Conservation (phyloP, 2,797 vertebrate genomes). For the Ataeniobius toweri region DNA sequence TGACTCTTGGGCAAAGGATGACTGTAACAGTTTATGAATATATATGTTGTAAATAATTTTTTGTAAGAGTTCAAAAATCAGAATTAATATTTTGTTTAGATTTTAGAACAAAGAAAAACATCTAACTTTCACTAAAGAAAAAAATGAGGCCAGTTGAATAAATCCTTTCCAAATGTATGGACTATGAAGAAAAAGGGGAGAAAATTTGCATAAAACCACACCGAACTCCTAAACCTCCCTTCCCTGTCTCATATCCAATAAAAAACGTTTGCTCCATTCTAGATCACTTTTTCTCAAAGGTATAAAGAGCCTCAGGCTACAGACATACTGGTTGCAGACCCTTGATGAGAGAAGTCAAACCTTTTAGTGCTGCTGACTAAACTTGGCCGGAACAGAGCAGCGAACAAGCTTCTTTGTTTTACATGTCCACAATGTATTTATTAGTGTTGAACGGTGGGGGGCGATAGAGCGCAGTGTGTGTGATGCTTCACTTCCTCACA, state of each 20-base stretch:
- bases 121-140: neutral
- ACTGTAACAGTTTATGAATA: no score
- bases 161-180: neutral
- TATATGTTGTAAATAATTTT: neutral
- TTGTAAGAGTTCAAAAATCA: neutral
- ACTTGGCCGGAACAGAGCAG: conserved; percentile 45
- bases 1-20: no score
- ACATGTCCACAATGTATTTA: neutral
- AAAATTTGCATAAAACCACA: neutral
- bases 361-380: neutral
- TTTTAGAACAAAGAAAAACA: neutral
- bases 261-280: neutral
- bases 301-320: no score
- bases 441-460: neutral
- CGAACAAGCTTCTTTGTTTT: neutral
- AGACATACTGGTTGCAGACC: no score
- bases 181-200: neutral
- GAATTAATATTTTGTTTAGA: neutral
- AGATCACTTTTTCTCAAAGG: no score
- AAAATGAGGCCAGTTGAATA: neutral
- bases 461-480: conserved; percentile 14
- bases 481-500: neutral
- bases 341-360: neutral
- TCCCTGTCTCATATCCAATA: no score
- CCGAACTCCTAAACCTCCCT: neutral